These are phyloP conservation scores for Perca fluviatilis DNA, from an alignment of 2,113 vertebrate species.

Conservation along the genomic window DNA sequence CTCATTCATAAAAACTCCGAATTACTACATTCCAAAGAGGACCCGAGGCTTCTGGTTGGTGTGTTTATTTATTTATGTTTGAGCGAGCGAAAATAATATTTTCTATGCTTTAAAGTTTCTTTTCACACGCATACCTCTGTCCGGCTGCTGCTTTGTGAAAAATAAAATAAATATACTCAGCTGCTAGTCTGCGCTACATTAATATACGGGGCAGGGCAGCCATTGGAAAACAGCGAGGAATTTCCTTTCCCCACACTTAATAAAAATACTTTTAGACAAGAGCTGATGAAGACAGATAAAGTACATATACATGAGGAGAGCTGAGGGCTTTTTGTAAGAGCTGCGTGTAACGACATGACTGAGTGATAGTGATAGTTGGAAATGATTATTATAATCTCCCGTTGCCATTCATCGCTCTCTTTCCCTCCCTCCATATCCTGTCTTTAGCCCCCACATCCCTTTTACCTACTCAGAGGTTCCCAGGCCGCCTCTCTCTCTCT, in stretches of 20 bases:
- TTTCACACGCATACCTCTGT: conserved; percentile 76
- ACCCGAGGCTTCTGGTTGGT: conserved; percentile 62
- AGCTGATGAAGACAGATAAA: conserved; percentile 56
- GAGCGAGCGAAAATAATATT: conserved; percentile 77
- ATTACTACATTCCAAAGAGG: conserved; percentile 83
- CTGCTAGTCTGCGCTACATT: conserved; percentile 71
- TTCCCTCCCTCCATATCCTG: conserved; percentile 51
- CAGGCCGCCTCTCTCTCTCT: conserved; percentile 14
- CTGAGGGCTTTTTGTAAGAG: conserved; percentile 14
- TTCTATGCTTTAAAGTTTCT: conserved; percentile 80
- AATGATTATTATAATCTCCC: conserved; percentile 49
- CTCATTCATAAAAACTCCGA: conserved; percentile 88
- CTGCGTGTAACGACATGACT: conserved; percentile 1
- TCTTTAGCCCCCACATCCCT: conserved; percentile 46
- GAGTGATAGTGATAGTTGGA: conserved; percentile 40
- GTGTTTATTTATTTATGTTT: conserved; percentile 82
- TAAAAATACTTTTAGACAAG: conserved; percentile 65
- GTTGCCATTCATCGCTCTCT: conserved; percentile 39
- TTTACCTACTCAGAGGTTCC: conserved; percentile 44
- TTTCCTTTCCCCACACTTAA: conserved; percentile 62
- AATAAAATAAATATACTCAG: conserved; percentile 79
- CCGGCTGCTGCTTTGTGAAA: conserved; percentile 76
- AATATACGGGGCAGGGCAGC: conserved; percentile 46
- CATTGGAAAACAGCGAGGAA: conserved; percentile 72
- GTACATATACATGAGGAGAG: conserved; percentile 14